Evolutionary conservation across 2,888 invertebrate species (phyloP), one percentile per base, ranked within the genome.

Genomic region (Drosophila paranaensis): DNA sequence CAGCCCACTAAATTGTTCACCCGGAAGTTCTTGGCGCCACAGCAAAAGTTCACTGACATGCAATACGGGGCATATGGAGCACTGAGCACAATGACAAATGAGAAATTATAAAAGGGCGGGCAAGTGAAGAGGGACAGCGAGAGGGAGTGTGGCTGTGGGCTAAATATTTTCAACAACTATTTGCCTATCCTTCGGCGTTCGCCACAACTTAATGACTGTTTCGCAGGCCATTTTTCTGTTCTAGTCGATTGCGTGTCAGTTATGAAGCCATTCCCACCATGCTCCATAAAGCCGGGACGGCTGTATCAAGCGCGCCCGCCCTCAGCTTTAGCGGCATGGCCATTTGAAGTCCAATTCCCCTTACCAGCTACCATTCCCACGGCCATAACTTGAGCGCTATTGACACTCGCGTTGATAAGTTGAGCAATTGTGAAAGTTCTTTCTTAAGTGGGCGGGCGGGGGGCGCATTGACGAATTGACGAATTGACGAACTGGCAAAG

Each of bases 391-490:
- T 69, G 65, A 68, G 53, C 66, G 66, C 75, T 68, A 81, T 81
- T 87, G 82, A 79, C 82, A 87, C 85, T 82, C 55, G 75, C 74
- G 70, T 62, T 66, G 65, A 81, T 77, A 81, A 75, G 67, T 81
- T 87, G 60, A 66, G 67, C 75, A 78, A 71, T 84, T 76, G 68
- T 73, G 25, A 57, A 72, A 66, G 46, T 61, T 62, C 16, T 58
- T 57, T 43, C 43, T 40, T 11, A 40, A 54, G 54, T 54, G 33
- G 33, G 33, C 10, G 33, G 3, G 10, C 14, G 25, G 27, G 2
- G 33, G 30, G 33, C 33, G 48, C n/a, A 48, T 33, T 30, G 48
- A 33, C 46, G 46, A 46, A 46, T 46, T 46, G 46, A 27, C 48
- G 33, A 2, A 20, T 2, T 20, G 20, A 2, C 20, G n/a, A 48